phyloP scores from a whole-genome alignment of 2,888 invertebrate genomes.

The Cordylochernes scorpioides region DNA sequence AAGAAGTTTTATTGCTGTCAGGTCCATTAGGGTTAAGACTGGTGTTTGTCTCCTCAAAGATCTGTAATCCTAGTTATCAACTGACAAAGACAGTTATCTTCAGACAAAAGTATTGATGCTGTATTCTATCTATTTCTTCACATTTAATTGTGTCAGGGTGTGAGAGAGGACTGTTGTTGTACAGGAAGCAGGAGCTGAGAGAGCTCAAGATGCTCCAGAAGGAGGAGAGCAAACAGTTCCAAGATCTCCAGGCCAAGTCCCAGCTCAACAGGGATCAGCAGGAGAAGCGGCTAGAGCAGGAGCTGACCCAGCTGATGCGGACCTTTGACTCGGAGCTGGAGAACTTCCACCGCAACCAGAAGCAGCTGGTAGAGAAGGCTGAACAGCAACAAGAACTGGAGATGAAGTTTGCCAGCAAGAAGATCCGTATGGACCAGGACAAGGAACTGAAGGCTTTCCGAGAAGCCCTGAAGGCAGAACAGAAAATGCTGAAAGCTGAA shows the following conservation, averaged over 20 bases:
- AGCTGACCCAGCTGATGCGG: slow-evolving; percentile 32
- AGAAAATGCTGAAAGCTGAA: slow-evolving; percentile 63
- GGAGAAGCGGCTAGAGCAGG: slow-evolving; percentile 72
- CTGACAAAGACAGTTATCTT: no score
- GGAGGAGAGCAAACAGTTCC: slow-evolving; percentile 92
- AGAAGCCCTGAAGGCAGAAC: slow-evolving; percentile 75
- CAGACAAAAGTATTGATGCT: no score
- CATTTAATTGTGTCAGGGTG: no score
- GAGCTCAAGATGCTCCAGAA: slow-evolving; percentile 95
- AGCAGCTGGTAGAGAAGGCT: slow-evolving; percentile 69
- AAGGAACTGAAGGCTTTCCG: slow-evolving; percentile 71
- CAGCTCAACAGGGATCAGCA: slow-evolving; percentile 56
- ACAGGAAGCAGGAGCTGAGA: slow-evolving; percentile 64
- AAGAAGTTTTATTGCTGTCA: no score
- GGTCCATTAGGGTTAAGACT: no score
- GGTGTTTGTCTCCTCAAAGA: no score
- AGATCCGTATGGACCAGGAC: slow-evolving; percentile 77
- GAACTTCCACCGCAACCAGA: slow-evolving; percentile 55
- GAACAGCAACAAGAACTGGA: slow-evolving; percentile 75
- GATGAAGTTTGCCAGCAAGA: slow-evolving; percentile 54
- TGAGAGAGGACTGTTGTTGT: no score
- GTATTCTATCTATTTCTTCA: no score
- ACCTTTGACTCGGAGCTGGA: slow-evolving; percentile 82
- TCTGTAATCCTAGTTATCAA: no score
- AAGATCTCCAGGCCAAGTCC: slow-evolving; percentile 69